Evolutionary conservation across 2,888 invertebrate species (phyloP).

Genomic region (Lumbricus terrestris): DNA sequence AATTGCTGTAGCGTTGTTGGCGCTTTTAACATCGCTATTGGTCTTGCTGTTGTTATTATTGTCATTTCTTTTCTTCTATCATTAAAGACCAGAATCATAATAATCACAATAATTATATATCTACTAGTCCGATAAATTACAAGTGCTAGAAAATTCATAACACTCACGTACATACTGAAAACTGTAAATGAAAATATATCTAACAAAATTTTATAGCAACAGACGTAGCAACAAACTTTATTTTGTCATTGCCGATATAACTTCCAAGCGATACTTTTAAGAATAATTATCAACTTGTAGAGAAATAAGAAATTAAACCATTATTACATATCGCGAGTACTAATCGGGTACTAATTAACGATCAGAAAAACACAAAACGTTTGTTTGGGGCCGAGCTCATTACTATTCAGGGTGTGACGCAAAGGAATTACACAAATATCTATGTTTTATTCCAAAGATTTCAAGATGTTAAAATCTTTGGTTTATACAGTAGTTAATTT

Average conservation of each 20-base stretch:
- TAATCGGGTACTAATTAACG: not conserved
- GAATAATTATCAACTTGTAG: not conserved
- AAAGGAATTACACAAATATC: too few species aligned
- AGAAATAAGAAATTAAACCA: not conserved
- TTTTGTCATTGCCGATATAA: not conserved
- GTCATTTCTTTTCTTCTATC: too few species aligned
- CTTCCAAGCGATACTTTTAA: not conserved
- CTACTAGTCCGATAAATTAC: not conserved
- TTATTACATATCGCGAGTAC: not conserved
- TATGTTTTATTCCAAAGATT: too few species aligned
- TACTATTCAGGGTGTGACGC: not conserved
- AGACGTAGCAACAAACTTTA: not conserved
- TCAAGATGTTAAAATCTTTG: too few species aligned
- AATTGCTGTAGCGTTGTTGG: not conserved
- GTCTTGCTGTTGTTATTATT: too few species aligned
- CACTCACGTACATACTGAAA: too few species aligned
- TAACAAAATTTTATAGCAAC: not conserved
- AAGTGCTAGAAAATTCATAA: too few species aligned
- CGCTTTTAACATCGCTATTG: not conserved
- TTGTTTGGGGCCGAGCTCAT: not conserved
- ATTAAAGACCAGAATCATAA: not conserved
- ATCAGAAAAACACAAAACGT: not conserved
- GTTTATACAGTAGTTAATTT: too few species aligned
- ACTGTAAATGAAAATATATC: too few species aligned
- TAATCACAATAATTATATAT: not conserved